These are phyloP conservation scores for Crypturellus undulatus DNA, from an alignment of 2,113 vertebrate species.

Conservation along the genomic window DNA sequence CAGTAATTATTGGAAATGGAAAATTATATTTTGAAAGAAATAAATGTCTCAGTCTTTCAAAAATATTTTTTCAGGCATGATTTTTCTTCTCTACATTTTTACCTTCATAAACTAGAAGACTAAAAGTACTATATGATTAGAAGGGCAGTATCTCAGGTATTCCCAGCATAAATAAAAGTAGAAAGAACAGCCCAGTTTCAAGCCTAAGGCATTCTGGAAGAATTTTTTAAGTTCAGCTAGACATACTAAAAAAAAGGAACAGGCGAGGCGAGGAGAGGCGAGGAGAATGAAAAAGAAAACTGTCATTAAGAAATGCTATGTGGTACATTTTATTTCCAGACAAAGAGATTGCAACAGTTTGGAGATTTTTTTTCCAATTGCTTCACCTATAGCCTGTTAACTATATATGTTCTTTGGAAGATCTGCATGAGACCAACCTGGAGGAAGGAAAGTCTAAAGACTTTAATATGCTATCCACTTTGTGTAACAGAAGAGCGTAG, in stretches of 20 bases:
- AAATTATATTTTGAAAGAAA: background rate
- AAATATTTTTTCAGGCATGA: background rate
- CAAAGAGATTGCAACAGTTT: background rate
- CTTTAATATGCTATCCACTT: background rate
- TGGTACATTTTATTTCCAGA: background rate
- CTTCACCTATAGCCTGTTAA: background rate
- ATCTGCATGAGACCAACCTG: background rate
- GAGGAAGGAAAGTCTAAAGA: background rate
- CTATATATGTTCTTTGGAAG: background rate
- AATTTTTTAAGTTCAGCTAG: background rate
- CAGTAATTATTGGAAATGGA: background rate
- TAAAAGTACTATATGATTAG: background rate
- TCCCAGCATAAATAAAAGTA: background rate
- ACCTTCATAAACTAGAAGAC: background rate
- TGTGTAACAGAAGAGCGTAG: background rate
- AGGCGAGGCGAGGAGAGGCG: no score
- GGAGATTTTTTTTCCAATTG: background rate
- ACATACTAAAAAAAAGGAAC: background rate
- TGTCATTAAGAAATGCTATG: background rate
- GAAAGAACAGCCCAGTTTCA: background rate
- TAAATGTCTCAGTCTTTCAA: background rate
- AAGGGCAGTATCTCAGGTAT: background rate
- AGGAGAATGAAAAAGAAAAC: background rate
- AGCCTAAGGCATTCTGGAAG: background rate
- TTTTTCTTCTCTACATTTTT: background rate